Conservation (phyloP, 2,888 invertebrate genomes). For the Cyclophora albipunctata region DNA sequence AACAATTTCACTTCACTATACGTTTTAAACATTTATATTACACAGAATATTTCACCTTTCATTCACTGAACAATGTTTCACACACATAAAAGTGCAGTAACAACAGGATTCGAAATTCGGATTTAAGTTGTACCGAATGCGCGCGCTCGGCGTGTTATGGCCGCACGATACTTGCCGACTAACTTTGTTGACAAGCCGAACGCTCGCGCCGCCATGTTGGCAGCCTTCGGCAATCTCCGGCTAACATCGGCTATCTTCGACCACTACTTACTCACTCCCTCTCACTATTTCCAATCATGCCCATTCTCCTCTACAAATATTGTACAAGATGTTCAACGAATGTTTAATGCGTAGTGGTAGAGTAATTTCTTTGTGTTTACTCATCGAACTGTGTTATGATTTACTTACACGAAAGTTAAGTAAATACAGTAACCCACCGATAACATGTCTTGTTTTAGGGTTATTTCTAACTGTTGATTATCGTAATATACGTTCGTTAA, state of each 20-base stretch:
- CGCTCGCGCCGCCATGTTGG: slow-evolving; percentile 58
- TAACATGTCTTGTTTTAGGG: too few species aligned
- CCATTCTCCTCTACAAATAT: slow-evolving; percentile 19
- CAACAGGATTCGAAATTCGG: slow-evolving; percentile 18
- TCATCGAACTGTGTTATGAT: too few species aligned
- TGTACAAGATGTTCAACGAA: slow-evolving; percentile 6
- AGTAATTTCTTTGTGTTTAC: slow-evolving; percentile 1
- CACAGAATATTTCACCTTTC: slow-evolving; percentile 9
- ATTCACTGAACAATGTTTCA: slow-evolving; percentile 36
- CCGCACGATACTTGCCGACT: slow-evolving; percentile 38
- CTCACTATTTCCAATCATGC: slow-evolving; percentile 20
- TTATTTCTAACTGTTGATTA: too few species aligned
- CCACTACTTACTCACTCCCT: slow-evolving; percentile 18
- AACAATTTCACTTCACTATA: slow-evolving; percentile 18
- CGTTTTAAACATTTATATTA: slow-evolving; percentile 8
- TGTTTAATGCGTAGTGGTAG: too few species aligned
- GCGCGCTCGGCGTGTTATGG: slow-evolving; percentile 42
- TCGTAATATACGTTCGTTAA: too few species aligned
- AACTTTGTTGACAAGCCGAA: slow-evolving; percentile 71
- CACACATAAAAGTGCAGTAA: slow-evolving; percentile 27
- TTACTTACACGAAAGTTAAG: too few species aligned
- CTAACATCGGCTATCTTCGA: slow-evolving; percentile 36
- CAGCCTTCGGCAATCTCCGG: slow-evolving; percentile 53
- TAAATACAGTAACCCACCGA: too few species aligned
- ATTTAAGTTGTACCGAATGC: slow-evolving; percentile 16